Base-by-base conservation (phyloP, 2,797 vertebrate species). In the Poeciliopsis presidionis region DNA sequence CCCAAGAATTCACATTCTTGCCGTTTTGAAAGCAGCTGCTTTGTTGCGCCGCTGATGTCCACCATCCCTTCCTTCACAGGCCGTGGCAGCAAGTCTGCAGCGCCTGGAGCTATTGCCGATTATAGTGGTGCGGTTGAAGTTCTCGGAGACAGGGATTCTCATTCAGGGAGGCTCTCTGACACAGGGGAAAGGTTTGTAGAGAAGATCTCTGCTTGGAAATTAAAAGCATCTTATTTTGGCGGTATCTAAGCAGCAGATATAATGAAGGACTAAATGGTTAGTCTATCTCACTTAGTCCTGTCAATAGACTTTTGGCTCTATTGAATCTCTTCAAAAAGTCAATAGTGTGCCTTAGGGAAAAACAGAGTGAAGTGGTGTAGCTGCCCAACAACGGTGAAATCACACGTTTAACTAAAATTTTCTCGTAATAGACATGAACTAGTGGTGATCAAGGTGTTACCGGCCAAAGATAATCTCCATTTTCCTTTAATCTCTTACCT, bases 51-150 rank as follows among this genome's bases (percentile, higher is more conserved):
- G 73, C 81, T 79, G 87, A 83, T 89, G 91, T 88, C 91, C 88
- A 86, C 87, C 75, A 77, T 86, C 84, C 77, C 78, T 77, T 85
- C 80, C 79, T 74, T 84, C 84, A 45, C 53, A 78, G 82, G 84
- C 84, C 83, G 81, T 83, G 63, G 88, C 84, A 75, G 84, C 88
- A 83, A 45, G 84, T 33, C 86, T 87, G 84, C 67, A 47, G 74
- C 28, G 91, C 93, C 93, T 61, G 74, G 28, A 91, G 93, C 94
- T 67, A 91, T 93, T 86, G 85, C 80, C 90, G 91, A 90, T 93
- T 92, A 91, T 30, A 85, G 90, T 86, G 89, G 88, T 88, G 77
- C 51, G 25, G 86, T 82, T 91, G 90, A 92, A 94, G 92, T 91
- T 92, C 85, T 72, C 75, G 86, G 83, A 89, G 89, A 94, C 89